Evolutionary conservation across 2,888 invertebrate genomes (phyloP).

Genomic region (Emmelina monodactyla): DNA sequence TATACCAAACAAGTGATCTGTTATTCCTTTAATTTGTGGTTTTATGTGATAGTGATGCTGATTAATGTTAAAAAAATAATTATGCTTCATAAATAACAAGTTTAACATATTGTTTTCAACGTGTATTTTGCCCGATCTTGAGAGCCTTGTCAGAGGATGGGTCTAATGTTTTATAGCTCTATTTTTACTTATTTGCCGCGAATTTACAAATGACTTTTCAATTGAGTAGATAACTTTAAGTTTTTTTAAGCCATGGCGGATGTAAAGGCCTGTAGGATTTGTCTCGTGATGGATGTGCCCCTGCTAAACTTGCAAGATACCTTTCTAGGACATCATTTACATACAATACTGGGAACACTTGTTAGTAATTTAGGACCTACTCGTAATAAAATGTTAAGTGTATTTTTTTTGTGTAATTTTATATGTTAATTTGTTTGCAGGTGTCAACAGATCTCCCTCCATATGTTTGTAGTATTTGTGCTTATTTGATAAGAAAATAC

Average conservation of each 20-base stretch:
- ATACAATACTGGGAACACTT: slow-evolving; percentile 31
- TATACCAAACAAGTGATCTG: background rate
- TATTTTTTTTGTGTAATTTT: slow-evolving; percentile 1
- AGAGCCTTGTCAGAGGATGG: too few relatives aligned
- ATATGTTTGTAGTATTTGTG: slow-evolving; percentile 41
- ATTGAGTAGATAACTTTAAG: too few relatives aligned
- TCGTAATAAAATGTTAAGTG: slow-evolving; percentile 1
- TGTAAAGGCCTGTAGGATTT: slow-evolving; percentile 43
- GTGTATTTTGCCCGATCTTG: too few relatives aligned
- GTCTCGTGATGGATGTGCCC: slow-evolving; percentile 35
- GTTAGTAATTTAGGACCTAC: too few relatives aligned
- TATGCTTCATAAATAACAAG: too few relatives aligned
- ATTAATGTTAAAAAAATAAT: too few relatives aligned
- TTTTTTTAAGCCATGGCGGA: too few relatives aligned
- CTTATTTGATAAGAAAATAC: slow-evolving; percentile 32
- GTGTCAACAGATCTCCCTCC: slow-evolving; percentile 27
- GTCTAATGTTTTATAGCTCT: slow-evolving; percentile 50
- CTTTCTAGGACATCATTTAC: slow-evolving; percentile 35
- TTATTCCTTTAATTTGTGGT: background rate
- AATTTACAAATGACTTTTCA: too few relatives aligned
- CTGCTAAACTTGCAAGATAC: slow-evolving; percentile 31
- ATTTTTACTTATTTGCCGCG: too few relatives aligned
- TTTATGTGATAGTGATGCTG: background rate
- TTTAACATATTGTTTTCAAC: too few relatives aligned
- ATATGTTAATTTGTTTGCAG: slow-evolving; percentile 5